Percentiles rank a stretch among this genome's conserved stretches.
phyloP scores from a whole-genome alignment of 2,888 invertebrate genomes.

The Pammene fasciana region DNA sequence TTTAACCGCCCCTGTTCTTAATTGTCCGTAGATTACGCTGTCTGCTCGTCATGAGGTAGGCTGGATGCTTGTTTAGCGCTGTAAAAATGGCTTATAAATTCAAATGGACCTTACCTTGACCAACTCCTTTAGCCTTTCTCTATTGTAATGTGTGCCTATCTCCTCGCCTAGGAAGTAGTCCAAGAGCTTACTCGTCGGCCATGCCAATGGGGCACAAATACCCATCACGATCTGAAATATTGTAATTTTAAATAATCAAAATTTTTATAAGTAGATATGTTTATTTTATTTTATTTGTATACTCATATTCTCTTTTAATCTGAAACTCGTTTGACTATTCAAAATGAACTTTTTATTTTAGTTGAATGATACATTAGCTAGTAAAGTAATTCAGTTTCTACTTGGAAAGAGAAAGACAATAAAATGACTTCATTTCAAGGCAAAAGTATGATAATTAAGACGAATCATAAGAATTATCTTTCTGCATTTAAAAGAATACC shows the following conservation, averaged over 20 bases:
- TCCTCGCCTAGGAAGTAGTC: slow-evolving; percentile 97
- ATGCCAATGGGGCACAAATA: slow-evolving; percentile 95
- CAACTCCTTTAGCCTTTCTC: slow-evolving; percentile 97
- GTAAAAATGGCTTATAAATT: no score
- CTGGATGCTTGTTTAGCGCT: no score
- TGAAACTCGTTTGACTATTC: no score
- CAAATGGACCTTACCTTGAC: slow-evolving; percentile 87
- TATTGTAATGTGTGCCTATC: slow-evolving; percentile 98
- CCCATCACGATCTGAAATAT: slow-evolving; percentile 90
- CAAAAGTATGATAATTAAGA: not conserved
- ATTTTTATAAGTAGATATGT: not conserved
- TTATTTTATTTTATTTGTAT: not conserved
- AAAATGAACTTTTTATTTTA: no score
- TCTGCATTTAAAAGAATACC: not conserved
- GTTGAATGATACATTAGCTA: no score
- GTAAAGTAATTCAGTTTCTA: no score
- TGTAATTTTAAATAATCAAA: not conserved
- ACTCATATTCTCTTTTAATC: not conserved
- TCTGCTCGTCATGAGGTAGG: no score
- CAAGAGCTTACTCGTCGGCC: slow-evolving; percentile 95
- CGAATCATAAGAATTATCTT: no score
- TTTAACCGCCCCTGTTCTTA: no score
- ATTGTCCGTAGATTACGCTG: no score
- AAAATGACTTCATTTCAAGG: not conserved
- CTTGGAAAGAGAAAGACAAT: not conserved